Evolutionary conservation across 2,113 vertebrate species (phyloP), one percentile per base, ranked within the genome.

Genomic region (Octodon degus): DNA sequence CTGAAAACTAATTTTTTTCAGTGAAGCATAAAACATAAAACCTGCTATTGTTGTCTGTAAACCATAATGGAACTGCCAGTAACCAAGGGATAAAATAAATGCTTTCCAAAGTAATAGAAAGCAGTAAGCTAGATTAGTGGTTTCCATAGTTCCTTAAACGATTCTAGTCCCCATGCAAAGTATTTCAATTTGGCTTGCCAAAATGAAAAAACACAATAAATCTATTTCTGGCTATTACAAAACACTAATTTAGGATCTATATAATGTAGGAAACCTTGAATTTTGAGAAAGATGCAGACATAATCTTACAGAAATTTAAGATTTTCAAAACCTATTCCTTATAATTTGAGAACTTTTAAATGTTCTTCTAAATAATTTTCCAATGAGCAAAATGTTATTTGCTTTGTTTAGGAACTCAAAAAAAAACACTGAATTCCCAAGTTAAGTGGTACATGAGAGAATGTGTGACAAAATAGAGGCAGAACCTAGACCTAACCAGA

Each of bases 61-160:
- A 91, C 89, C 62, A 82, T 92, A 96, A 93, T 79, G 96, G 88
- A 95, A 76, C 58, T 91, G 79, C 95, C 70, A 94, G 92, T 91
- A 97, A 97, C 96, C 80, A 86, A 91, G 65, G 74, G 84, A 97
- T 96, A 68, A 96, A 97, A 97, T 93, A 86, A 96, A 89, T 94
- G 92, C 50, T 96, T 97, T 94, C 86, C 68, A 79, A 96, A 93
- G 83, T 77, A 92, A 97, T 90, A 82, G 94, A 96, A 86, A 93
- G 43, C 94, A 96, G 62, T 90, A 97, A 96, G 93, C 47, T 91
- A 95, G 89, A 97, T 96, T 81, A 94, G 74, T 93, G 88, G 79
- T 97, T 97, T 97, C 83, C 83, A 68, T 72, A 89, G 81, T 96
- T 93, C 55, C 79, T 93, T 93, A 96, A 93, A 95, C 86, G 88